Evolutionary conservation across 2,113 vertebrate species (phyloP).

Genomic region (Neofelis nebulosa): DNA sequence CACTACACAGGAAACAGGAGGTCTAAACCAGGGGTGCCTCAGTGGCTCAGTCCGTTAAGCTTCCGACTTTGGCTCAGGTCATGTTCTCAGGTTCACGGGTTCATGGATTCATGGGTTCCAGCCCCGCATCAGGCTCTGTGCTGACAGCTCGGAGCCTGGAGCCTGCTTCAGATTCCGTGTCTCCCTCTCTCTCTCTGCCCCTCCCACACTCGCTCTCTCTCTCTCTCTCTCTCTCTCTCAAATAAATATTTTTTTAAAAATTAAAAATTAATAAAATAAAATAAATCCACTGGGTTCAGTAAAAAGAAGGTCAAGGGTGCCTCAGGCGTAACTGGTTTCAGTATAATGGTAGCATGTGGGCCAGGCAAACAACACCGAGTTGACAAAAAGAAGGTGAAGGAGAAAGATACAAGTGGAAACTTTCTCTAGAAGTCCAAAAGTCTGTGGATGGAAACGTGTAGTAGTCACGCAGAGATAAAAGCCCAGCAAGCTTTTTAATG

Average conservation of each 20-base stretch:
- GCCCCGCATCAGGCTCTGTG: too few species aligned
- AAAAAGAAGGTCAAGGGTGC: neutral
- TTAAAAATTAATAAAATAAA: too few species aligned
- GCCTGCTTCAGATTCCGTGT: too few species aligned
- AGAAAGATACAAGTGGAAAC: neutral
- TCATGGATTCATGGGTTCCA: too few species aligned
- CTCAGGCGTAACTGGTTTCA: neutral
- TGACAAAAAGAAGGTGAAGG: neutral
- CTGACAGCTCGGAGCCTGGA: too few species aligned
- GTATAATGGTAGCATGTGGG: neutral
- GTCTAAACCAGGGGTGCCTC: neutral
- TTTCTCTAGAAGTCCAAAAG: neutral
- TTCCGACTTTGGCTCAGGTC: too few species aligned
- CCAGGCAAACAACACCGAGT: neutral
- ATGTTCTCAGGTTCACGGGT: too few species aligned
- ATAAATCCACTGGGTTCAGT: neutral
- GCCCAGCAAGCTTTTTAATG: neutral
- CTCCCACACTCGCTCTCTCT: too few species aligned
- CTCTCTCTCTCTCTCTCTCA: too few species aligned
- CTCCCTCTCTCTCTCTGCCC: too few species aligned
- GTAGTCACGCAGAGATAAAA: neutral
- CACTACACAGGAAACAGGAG: neutral
- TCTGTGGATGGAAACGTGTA: neutral
- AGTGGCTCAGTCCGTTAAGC: too few species aligned
- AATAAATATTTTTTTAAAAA: too few species aligned